Percentiles rank a stretch among this genome's conserved stretches.
Evolutionary conservation across 2,888 invertebrate species (phyloP).

Genomic region (Sipha maydis): DNA sequence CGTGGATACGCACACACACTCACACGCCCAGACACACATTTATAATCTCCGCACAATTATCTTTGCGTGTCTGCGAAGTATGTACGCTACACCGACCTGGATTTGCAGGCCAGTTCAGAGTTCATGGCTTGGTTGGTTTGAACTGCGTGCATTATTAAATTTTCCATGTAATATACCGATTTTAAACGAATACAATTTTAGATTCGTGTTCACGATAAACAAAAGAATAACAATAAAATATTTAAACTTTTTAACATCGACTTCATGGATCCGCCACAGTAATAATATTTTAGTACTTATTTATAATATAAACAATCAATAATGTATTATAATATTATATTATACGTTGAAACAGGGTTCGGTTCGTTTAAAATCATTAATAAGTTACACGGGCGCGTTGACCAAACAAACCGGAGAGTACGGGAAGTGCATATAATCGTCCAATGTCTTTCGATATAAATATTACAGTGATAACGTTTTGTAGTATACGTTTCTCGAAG

Average conservation of each 20-base stretch:
- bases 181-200: neutral
- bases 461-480: neutral
- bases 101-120: neutral
- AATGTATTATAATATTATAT: too few species aligned
- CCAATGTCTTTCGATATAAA: neutral
- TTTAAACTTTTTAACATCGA: neutral
- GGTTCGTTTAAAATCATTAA: too few species aligned
- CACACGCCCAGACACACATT: neutral
- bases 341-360: too few species aligned
- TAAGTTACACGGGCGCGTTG: too few species aligned
- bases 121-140: neutral
- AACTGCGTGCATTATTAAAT: neutral
- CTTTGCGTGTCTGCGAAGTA: neutral
- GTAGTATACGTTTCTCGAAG: neutral
- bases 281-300: neutral
- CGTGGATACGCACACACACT: too few species aligned
- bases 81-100: neutral
- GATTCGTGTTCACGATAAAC: neutral
- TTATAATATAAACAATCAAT: neutral
- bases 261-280: neutral
- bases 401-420: too few species aligned
- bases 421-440: too few species aligned
- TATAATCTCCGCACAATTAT: constrained; percentile 1
- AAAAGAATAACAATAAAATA: neutral
- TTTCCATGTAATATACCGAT: neutral